A percentile compares a stretch with the other conserved stretches of the same genome.
Conservation (phyloP, 2,888 invertebrate genomes). For the Brachynemurus nebulosus region DNA sequence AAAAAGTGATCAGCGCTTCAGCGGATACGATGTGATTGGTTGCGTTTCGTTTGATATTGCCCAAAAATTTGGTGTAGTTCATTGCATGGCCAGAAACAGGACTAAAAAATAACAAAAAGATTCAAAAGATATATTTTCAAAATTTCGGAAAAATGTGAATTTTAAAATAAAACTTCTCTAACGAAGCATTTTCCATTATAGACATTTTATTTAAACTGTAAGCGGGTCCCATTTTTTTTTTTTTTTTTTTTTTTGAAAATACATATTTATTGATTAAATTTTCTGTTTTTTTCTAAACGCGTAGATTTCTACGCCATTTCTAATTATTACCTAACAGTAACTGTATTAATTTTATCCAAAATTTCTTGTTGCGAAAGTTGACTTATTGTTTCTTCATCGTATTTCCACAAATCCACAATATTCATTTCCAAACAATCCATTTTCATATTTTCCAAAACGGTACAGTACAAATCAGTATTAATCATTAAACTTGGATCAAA, state of each 20-base stretch:
- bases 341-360: conserved; percentile 41
- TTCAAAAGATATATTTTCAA: background rate
- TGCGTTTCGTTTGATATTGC: conserved; percentile 42
- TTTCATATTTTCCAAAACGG: conserved; percentile 44
- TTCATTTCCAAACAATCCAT: conserved; percentile 47
- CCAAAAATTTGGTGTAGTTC: conserved; percentile 47
- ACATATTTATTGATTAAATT: no score
- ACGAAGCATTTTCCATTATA: no score
- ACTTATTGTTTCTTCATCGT: conserved; percentile 36
- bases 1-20: conserved; percentile 44
- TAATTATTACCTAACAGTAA: conserved; percentile 33
- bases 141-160: background rate
- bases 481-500: conserved; percentile 44
- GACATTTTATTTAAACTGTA: no score
- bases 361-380: conserved; percentile 46
- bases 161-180: no score
- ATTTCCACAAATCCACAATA: conserved; percentile 58
- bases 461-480: conserved; percentile 45
- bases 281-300: no score
- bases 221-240: no score
- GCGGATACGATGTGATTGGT: conserved; percentile 49
- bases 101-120: no score
- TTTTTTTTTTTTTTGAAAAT: no score
- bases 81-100: conserved; percentile 49
- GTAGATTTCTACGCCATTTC: no score